A percentile compares a stretch with the other conserved stretches of the same genome.
Conservation (phyloP, 2,797 vertebrate genomes). For the Glossophaga mutica region DNA sequence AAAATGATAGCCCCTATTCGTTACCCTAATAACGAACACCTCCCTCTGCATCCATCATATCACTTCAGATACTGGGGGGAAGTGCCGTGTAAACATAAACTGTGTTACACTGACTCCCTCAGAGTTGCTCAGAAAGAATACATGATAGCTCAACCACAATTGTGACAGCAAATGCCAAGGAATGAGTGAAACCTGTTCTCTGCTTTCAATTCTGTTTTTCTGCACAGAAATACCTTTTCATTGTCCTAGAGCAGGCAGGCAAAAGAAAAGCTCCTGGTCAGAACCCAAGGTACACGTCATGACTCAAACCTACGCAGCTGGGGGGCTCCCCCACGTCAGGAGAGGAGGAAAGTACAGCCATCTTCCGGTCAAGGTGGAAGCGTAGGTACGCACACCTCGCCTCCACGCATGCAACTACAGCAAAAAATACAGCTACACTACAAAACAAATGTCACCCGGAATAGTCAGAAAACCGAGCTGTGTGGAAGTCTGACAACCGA, state of each 20-base stretch:
- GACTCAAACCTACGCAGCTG: neutral
- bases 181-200: neutral
- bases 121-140: constrained; percentile 14
- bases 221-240: neutral
- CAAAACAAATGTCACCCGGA: too few species aligned
- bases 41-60: neutral
- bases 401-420: too few species aligned
- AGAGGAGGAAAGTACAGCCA: neutral
- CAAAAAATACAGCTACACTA: too few species aligned
- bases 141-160: neutral
- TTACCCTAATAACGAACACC: neutral
- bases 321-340: neutral
- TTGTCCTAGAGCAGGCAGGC: neutral
- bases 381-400: too few species aligned
- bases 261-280: constrained; percentile 22
- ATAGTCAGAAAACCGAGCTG: too few species aligned
- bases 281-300: neutral
- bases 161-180: constrained; percentile 14
- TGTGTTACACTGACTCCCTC: neutral
- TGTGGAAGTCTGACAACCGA: too few species aligned
- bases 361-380: too few species aligned
- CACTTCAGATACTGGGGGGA: neutral
- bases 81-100: constrained; percentile 1
- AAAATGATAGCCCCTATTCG: neutral
- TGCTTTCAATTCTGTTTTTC: neutral